These are phyloP conservation scores for Strix occidentalis DNA, from an alignment of 2,797 vertebrate species.

Conservation along the genomic window DNA sequence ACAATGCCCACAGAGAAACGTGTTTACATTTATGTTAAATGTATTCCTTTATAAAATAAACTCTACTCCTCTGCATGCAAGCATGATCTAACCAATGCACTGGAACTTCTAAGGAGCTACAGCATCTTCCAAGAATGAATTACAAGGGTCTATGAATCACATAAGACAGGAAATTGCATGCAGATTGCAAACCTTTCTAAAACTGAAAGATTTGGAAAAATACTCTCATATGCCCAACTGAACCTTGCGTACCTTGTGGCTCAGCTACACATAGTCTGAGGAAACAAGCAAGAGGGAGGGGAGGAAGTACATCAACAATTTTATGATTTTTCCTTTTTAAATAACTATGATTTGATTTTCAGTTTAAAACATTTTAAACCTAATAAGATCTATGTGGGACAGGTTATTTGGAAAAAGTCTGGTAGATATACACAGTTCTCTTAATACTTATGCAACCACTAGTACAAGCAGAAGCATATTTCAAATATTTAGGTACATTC, in stretches of 20 bases:
- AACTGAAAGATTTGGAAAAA: not conserved
- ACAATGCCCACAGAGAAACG: rapidly evolving
- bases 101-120: not conserved
- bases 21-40: not conserved
- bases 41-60: not conserved
- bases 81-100: not conserved
- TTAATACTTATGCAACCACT: not conserved
- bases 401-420: not conserved
- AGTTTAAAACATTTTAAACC: not conserved
- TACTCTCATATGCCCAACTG: not conserved
- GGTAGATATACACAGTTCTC: not conserved
- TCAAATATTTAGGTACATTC: not conserved
- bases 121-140: not conserved
- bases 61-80: not conserved
- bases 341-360: not conserved
- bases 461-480: not conserved
- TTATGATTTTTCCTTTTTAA: not conserved
- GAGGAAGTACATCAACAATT: not conserved
- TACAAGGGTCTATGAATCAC: not conserved
- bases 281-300: not conserved
- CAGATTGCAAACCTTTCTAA: not conserved
- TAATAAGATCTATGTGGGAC: not conserved
- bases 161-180: not conserved
- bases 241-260: rapidly evolving
- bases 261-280: not conserved